Conservation (phyloP, 2,888 invertebrate species). For the Microctonus brassicae region DNA sequence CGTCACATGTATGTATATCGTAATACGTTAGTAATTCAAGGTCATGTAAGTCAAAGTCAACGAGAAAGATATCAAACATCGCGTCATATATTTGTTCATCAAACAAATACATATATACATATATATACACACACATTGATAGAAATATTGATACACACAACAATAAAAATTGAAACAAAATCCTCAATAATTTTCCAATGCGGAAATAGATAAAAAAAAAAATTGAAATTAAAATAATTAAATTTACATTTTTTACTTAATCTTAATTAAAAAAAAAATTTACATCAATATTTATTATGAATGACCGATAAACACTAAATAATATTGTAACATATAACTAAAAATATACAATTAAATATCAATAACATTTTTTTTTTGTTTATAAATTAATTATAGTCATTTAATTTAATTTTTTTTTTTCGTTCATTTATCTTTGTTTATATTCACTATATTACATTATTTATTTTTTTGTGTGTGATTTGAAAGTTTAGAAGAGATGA, state of each 20-base stretch:
- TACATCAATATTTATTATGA: not conserved
- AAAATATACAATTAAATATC: no score
- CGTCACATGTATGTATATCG: slow-evolving; percentile 37
- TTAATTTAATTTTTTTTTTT: slow-evolving; percentile 21
- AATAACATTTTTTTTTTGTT: not conserved
- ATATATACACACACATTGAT: slow-evolving; percentile 12
- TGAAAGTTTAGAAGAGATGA: no score
- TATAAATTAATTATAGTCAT: not conserved
- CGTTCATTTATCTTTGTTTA: not conserved
- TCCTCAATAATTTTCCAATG: no score
- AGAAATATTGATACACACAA: slow-evolving; percentile 1
- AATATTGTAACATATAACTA: no score
- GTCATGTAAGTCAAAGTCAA: slow-evolving; percentile 41
- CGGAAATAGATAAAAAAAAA: no score
- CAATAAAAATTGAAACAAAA: not conserved
- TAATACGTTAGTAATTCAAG: slow-evolving; percentile 40
- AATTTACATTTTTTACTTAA: no score
- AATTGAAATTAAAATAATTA: no score
- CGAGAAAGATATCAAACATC: slow-evolving; percentile 34
- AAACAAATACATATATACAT: slow-evolving; percentile 27
- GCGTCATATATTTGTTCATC: slow-evolving; percentile 37
- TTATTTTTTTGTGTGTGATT: not conserved
- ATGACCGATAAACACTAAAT: no score
- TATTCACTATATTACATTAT: not conserved
- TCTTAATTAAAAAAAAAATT: slow-evolving; percentile 22